Percentiles rank a stretch among this genome's conserved stretches.
Evolutionary conservation across 2,113 vertebrate species (phyloP).

Genomic region (Orycteropus afer): DNA sequence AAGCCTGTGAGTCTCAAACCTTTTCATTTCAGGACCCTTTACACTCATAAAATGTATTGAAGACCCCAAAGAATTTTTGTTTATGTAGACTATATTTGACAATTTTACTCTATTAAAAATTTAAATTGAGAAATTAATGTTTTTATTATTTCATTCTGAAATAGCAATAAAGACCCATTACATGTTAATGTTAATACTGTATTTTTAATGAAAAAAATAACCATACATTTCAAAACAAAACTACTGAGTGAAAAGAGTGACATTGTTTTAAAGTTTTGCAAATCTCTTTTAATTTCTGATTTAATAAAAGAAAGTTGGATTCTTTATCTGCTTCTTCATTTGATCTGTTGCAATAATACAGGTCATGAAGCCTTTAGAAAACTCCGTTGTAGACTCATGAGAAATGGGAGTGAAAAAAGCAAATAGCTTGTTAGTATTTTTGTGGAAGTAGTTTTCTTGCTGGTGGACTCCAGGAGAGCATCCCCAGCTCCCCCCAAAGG

Average conservation of each 20-base stretch:
- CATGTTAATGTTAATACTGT: neutral
- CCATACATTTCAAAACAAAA: slow-evolving; percentile 5
- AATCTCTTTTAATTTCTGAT: neutral
- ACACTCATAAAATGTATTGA: neutral
- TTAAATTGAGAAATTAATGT: neutral
- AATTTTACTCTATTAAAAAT: neutral
- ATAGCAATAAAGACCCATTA: neutral
- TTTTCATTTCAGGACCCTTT: neutral
- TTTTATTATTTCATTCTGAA: neutral
- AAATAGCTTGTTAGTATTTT: neutral
- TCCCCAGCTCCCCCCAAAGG: neutral
- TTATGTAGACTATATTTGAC: neutral
- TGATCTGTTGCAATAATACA: neutral
- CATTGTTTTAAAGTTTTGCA: neutral
- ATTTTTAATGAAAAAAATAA: slow-evolving; percentile 33
- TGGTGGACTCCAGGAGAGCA: neutral
- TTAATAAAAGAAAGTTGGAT: slow-evolving; percentile 20
- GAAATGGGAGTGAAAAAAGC: neutral
- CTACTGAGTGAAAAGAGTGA: neutral
- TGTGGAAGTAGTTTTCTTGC: neutral
- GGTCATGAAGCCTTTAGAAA: neutral
- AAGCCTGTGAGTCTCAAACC: neutral
- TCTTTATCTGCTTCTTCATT: slow-evolving; percentile 21
- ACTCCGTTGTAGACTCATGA: neutral
- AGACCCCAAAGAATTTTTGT: neutral